Conservation (phyloP, 2,888 invertebrate species). For the Belgica antarctica region DNA sequence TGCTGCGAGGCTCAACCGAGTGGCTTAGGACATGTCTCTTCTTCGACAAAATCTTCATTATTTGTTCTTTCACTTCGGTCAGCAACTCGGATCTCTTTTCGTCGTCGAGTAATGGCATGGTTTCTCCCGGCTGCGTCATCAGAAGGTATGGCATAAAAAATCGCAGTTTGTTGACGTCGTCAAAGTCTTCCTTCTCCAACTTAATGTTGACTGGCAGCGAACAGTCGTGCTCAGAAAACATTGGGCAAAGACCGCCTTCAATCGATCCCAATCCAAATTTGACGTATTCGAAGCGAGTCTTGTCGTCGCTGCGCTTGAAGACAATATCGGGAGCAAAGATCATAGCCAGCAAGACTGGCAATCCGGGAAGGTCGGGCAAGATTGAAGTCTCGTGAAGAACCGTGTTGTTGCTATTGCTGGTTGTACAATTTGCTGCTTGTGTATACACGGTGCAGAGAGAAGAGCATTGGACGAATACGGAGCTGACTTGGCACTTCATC, state of each 20-base stretch:
- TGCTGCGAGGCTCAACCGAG: no score
- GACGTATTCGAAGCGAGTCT: conserved; percentile 63
- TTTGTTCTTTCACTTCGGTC: neutral
- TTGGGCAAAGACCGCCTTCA: conserved; percentile 57
- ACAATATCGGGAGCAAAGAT: conserved; percentile 82
- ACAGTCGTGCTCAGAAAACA: conserved; percentile 82
- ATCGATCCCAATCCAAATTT: conserved; percentile 81
- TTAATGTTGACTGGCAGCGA: conserved; percentile 75
- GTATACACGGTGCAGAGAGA: no score
- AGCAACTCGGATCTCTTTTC: neutral
- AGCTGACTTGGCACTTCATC: no score
- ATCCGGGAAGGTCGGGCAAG: conserved; percentile 86
- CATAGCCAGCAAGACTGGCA: conserved; percentile 73
- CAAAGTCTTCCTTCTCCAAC: conserved; percentile 64
- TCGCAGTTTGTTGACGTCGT: conserved; percentile 55
- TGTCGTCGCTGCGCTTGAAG: conserved; percentile 63
- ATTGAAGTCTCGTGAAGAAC: conserved; percentile 76
- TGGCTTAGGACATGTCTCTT: no score
- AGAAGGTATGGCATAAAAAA: neutral
- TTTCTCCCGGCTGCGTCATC: neutral
- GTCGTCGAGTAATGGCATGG: neutral
- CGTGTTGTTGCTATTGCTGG: conserved; percentile 59
- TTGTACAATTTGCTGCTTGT: conserved; percentile 64
- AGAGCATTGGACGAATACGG: no score
- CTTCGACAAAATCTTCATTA: neutral